Conservation (phyloP, 2,888 invertebrate species). For the Phaonia tiefii region DNA sequence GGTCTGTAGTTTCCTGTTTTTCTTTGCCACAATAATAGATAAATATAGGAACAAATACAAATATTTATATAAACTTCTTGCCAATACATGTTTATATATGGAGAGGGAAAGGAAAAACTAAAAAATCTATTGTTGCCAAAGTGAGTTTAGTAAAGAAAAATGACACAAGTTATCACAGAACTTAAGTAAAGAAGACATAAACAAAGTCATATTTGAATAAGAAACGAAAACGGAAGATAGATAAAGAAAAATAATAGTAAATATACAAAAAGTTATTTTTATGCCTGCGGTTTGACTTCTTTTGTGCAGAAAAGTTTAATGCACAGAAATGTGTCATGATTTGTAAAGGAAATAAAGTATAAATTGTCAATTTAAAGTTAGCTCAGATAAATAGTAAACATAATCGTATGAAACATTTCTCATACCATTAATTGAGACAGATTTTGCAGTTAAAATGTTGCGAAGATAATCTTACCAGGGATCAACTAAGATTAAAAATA, state of each 20-base stretch:
- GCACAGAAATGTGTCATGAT: too few relatives aligned
- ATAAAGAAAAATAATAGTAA: slow-evolving; percentile 1
- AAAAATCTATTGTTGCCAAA: slow-evolving; percentile 36
- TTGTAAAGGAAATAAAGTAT: too few relatives aligned
- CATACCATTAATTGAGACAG: too few relatives aligned
- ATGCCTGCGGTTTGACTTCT: slow-evolving; percentile 6
- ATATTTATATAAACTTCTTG: slow-evolving; percentile 60
- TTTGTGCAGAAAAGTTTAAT: too few relatives aligned
- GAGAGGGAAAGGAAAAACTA: slow-evolving; percentile 20
- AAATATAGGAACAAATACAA: slow-evolving; percentile 53
- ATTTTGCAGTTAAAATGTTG: too few relatives aligned
- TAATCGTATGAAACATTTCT: too few relatives aligned
- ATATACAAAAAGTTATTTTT: background rate
- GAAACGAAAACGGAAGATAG: slow-evolving; percentile 18
- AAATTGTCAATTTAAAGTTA: too few relatives aligned
- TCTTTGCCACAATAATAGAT: slow-evolving; percentile 43
- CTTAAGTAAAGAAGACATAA: slow-evolving; percentile 11
- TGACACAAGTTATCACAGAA: slow-evolving; percentile 37
- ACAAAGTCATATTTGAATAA: slow-evolving; percentile 31
- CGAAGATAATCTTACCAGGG: too few relatives aligned
- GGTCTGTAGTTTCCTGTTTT: background rate
- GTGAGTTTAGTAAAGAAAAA: slow-evolving; percentile 35
- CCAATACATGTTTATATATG: slow-evolving; percentile 29
- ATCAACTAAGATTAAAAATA: too few relatives aligned
- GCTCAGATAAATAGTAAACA: too few relatives aligned